Evolutionary conservation across 2,797 vertebrate species (phyloP).

Genomic region (Liparis tanakae): DNA sequence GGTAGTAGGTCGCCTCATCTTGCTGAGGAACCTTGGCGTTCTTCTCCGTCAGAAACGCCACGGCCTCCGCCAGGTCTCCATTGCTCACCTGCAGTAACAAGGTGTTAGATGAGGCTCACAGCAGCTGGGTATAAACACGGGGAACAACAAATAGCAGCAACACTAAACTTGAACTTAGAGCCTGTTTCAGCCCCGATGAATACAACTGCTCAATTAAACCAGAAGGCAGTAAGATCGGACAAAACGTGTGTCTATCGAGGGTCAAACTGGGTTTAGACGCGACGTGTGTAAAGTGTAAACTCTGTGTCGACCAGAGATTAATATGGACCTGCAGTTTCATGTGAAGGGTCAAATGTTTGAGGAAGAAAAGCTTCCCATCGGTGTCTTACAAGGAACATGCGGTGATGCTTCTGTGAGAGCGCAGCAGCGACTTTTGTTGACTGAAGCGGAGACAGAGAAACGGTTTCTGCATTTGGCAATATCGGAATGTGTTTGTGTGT

Average conservation of each 20-base stretch:
- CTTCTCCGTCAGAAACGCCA: slow-evolving; percentile 95
- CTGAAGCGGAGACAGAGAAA: neutral
- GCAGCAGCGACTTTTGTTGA: neutral
- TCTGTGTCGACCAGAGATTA: neutral
- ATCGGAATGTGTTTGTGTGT: neutral
- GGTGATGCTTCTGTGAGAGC: neutral
- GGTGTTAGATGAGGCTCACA: neutral
- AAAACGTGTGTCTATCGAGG: neutral
- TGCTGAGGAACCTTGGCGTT: slow-evolving; percentile 95
- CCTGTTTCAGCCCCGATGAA: neutral
- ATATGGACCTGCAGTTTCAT: too few relatives aligned
- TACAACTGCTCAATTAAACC: neutral
- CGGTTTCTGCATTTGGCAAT: neutral
- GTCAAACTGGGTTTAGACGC: neutral
- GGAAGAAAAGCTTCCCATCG: too few relatives aligned
- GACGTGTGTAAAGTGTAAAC: neutral
- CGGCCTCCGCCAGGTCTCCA: slow-evolving; percentile 94
- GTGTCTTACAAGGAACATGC: neutral
- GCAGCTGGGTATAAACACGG: neutral
- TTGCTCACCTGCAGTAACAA: slow-evolving; percentile 89
- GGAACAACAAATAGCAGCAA: neutral
- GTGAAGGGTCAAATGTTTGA: neutral
- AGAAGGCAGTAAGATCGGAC: neutral
- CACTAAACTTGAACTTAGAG: neutral
- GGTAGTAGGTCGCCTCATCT: slow-evolving; percentile 94